Base-by-base conservation (phyloP, 2,113 vertebrate species). In the Orthonyx spaldingii region DNA sequence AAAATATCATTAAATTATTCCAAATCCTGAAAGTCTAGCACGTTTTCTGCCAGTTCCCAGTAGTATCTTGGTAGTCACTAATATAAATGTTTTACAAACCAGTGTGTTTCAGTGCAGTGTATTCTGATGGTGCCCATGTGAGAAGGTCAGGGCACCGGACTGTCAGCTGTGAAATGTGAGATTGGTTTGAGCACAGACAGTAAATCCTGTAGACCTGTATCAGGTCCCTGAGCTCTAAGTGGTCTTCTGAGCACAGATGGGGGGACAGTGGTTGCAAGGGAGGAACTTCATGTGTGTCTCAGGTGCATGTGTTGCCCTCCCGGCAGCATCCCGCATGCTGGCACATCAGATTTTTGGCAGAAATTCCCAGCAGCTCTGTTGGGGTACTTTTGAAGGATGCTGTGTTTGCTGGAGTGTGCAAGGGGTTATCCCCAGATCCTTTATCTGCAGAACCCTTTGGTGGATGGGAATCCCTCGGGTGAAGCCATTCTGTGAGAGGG, bases 321-420 rank as follows among this genome's bases (percentile, higher is more conserved):
- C 30, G 46, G 49, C 37, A 46, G 49, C 46, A 28, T 46, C 30
- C 50, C 46, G 28, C 1, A 1, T 0, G 3, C 49, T 0, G 1
- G 33, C 42, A 63, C 0, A 0, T 61, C 32, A 63, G 19, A n/a
- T 65, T 91, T 77, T n/a, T 42, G 49, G 57, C 23, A 53, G n/a
- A 94, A 90, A n/a, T 50, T 63, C 33, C 2, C 16, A 53, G 53
- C 1, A 10, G 28, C 32, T 2, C 0, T 24, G 3, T 26, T 10
- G 2, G 33, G 30, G 26, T 90, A 19, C 33, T 39, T 53, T 57
- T 65, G 57, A 57, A 66, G 17, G 49, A 44, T 59, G 37, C 30
- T 42, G 44, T n/a, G 11, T 57, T 71, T 85, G 37, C 46, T 0
- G 0, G 32, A 20, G 9, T 27, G 6, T 49, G 59, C 47, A 64